phyloP scores from a whole-genome alignment of 2,113 vertebrate genomes.

The Cephalopholis sonnerati region DNA sequence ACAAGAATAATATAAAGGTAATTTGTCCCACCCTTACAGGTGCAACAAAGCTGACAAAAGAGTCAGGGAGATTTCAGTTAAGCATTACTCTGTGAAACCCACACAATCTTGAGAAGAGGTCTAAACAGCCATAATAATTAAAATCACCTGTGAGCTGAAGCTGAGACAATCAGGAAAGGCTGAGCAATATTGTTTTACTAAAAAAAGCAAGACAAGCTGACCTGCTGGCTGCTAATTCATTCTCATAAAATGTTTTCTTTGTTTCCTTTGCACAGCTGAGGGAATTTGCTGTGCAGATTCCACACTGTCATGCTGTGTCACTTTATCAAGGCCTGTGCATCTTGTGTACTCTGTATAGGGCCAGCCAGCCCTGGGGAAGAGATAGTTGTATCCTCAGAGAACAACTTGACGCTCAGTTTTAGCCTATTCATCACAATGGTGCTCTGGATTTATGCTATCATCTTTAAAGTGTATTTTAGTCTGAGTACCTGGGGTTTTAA shows the following conservation, averaged over 20 bases:
- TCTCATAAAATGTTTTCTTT: background rate
- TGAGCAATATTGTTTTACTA: background rate
- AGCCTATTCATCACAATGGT: slow-evolving; percentile 27
- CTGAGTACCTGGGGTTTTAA: slow-evolving; percentile 19
- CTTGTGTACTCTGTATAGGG: background rate
- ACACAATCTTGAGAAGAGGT: background rate
- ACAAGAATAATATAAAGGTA: background rate
- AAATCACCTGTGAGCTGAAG: background rate
- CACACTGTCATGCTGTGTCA: slow-evolving; percentile 17
- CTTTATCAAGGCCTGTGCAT: slow-evolving; percentile 3
- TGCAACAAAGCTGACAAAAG: background rate
- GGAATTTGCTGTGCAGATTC: slow-evolving; percentile 6
- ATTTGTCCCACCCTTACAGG: background rate
- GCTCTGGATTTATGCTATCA: slow-evolving; percentile 9
- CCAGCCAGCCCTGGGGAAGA: background rate
- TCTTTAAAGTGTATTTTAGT: background rate
- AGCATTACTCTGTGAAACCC: background rate
- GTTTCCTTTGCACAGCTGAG: slow-evolving; percentile 7
- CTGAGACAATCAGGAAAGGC: background rate
- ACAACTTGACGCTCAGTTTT: slow-evolving; percentile 3
- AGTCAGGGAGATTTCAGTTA: background rate
- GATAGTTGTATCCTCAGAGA: background rate
- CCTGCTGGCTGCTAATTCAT: slow-evolving; percentile 1
- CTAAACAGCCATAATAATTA: background rate
- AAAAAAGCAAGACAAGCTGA: background rate